Evolutionary conservation across 2,113 vertebrate genomes (phyloP), one percentile per base, ranked within the genome.

Genomic region (Pachycephala philippinensis): DNA sequence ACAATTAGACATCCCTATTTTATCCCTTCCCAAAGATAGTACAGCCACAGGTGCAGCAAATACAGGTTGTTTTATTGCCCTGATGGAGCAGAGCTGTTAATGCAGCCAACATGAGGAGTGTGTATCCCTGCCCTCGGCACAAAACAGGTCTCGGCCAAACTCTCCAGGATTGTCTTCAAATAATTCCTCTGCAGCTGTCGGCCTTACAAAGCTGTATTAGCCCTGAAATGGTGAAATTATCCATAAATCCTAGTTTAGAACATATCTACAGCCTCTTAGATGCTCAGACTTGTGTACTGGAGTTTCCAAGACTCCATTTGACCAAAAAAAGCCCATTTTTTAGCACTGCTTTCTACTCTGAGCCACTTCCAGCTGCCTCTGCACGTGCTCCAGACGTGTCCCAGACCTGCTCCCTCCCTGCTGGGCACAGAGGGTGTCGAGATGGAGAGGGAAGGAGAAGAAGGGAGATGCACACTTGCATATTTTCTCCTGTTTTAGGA

Each of bases 341-440:
- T 14, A 53, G 63, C 66, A 13, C n/a, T n/a, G 40, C 40, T 72
- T 54, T 45, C 7, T 35, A 1, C 56, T 0, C 9, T 21, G 33
- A 85, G 47, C 39, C 3, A 1, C 69, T 57, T 84, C 23, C 45
- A 89, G 87, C 54, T 65, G 4, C 45, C 11, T 50, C 61, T 70
- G 49, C 9, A 1, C 4, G 0, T 2, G 57, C 27, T 19, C 33
- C 16, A 15, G 76, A 20, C 53, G 2, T 0, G 3, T 45, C 54
- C 68, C 80, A 77, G 20, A 27, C 11, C 1, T 19, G 42, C 15
- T 49, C 59, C 54, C 31, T 72, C 66, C 68, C 19, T 44, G 72
- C 17, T 17, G 22, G 60, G 19, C 45, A 6, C 0, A 1, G 6
- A 63, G 10, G n/a, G 7, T 7, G 12, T 2, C 2, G 8, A 23